These are phyloP conservation scores for Onychomys torridus DNA, from an alignment of 2,797 vertebrate species.

Conservation along the genomic window DNA sequence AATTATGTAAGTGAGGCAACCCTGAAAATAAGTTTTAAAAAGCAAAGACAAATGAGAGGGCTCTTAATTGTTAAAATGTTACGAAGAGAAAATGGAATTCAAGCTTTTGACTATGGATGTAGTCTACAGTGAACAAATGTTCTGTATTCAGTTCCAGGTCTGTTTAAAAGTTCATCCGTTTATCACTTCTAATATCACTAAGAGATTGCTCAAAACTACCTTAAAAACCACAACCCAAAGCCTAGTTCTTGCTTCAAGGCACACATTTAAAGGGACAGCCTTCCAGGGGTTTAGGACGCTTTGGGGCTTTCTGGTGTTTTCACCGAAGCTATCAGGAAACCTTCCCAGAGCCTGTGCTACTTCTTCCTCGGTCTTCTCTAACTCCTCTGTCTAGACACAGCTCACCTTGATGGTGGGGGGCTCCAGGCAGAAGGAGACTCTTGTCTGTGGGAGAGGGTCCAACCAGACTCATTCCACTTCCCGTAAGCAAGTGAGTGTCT, in stretches of 20 bases:
- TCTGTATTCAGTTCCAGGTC: background rate
- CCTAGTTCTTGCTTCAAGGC: background rate
- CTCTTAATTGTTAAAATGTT: conserved; percentile 34
- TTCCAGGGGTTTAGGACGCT: conserved; percentile 35
- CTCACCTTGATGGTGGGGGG: conserved; percentile 78
- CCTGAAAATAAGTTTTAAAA: conserved; percentile 8
- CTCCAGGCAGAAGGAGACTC: conserved; percentile 57
- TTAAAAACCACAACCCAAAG: background rate
- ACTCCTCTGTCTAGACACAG: conserved; percentile 86
- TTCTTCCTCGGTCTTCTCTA: conserved; percentile 75
- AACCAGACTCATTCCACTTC: conserved; percentile 51
- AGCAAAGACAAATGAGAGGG: background rate
- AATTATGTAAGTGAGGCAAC: conserved; percentile 8
- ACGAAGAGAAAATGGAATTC: conserved; percentile 37
- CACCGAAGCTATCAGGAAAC: conserved; percentile 78
- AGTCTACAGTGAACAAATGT: background rate
- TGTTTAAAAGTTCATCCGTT: background rate
- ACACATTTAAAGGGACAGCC: conserved; percentile 26
- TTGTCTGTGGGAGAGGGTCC: conserved; percentile 69
- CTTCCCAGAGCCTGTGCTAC: conserved; percentile 78
- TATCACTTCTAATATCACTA: background rate
- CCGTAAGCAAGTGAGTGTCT: conserved; percentile 64
- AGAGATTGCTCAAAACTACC: conserved; percentile 30
- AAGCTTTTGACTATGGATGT: background rate
- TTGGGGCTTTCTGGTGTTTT: conserved; percentile 76